Base-by-base conservation (phyloP, 2,113 vertebrate species). In the Ctenodactylus gundi region DNA sequence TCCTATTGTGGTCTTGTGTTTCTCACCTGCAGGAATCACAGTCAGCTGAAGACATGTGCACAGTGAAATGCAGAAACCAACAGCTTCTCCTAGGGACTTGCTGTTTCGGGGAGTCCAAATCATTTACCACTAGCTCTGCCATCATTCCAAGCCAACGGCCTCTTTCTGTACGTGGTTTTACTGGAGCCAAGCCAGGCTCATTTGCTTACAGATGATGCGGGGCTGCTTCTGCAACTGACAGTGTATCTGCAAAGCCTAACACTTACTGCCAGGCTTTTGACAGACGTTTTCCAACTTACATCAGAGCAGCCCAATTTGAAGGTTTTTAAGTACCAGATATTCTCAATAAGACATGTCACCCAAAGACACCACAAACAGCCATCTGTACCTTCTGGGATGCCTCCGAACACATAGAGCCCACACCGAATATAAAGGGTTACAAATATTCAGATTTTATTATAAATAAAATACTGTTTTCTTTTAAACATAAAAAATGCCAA, bases 381-480 rank as follows among this genome's bases (percentile, higher is more conserved):
- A 80, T 80, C 36, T 23, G 15, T 51, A 39, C 0, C 27, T 49
- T 10, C n/a, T n/a, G n/a, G n/a, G n/a, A 4, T 1, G 0, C 10
- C 57, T 55, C 51, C n/a, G 55, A 70, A 68, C 91, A 96, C 97
- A 98, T 77, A 98, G 53, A 96, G 96, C 95, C 41, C 96, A 97
- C 97, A 93, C 49, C 65, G 93, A 49, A 90, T 87, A 95, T 98
- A 97, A 98, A 98, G 97, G 98, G 98, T 99, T 98, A 99, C 98
- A 98, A 99, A 99, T 98, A 99, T 98, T 98, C 98, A 98, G 98
- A 98, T 98, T 99, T 99, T 99, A 99, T 99, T 99, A 99, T 99
- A 99, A 99, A 99, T 99, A 99, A 99, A 99, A 99, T 99, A 99
- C 99, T 99, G 99, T 98, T 99, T 98, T 91, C 75, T 85, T 93